Evolutionary conservation across 2,888 invertebrate species (phyloP), one percentile per base, ranked within the genome.

Genomic region (Cephus nigrinus): DNA sequence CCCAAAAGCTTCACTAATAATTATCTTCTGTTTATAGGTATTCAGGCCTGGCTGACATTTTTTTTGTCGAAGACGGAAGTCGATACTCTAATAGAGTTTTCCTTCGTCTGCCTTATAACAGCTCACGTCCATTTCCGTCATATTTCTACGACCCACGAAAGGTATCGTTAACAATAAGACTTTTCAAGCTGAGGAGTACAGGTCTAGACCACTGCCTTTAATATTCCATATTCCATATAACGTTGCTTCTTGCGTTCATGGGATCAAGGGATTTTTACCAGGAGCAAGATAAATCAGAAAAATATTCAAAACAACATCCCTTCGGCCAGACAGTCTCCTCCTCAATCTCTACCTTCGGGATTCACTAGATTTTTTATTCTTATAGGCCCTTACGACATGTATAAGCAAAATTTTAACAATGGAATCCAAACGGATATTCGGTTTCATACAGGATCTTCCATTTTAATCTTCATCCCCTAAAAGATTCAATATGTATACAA

Each of bases 271-370:
- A 68, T 77, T 74, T 69, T n/a, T 69, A 68, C 69, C 74, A 69
- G 36, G 74, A 77, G 77, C 55, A 77, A 77, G 77, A 77, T 77
- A 77, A 77, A 77, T 77, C 75, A 69, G 77, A 77, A 77, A 77
- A 75, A 77, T 77, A 77, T 77, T 77, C 77, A 77, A 77, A 77
- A 75, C 69, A 71, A 69, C 32, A 75, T 75, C 71, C 75, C 34
- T 36, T 34, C 71, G 69, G 71, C 71, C 55, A 55, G 23, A 15
- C 55, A 55, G 55, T 23, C 55, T 55, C 23, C 55, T 23, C 55
- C 23, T 55, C 55, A 55, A 55, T 55, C 55, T 55, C 55, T 55
- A 55, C 55, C 55, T 23, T 55, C 55, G 23, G 23, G 23, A 55
- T 55, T 55, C 23, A 55, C 55, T 55, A 23, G 55, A 55, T 55